A percentile compares a stretch with the other conserved stretches of the same genome.
These are phyloP conservation scores for Hippoglossus hippoglossus DNA, from an alignment of 2,797 vertebrate genomes.

Conservation along the genomic window DNA sequence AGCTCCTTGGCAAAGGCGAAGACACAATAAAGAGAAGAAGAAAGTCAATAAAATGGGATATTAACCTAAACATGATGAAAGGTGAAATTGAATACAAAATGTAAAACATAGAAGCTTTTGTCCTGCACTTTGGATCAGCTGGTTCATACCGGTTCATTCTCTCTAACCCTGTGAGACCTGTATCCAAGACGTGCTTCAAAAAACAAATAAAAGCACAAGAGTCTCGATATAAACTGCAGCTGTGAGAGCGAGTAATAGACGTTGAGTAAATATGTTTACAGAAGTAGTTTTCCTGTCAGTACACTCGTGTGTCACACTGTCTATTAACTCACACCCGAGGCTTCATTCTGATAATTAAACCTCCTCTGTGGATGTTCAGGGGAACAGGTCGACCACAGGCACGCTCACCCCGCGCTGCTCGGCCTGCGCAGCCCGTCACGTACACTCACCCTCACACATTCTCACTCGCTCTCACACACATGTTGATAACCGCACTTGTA, in stretches of 20 bases:
- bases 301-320: conserved; percentile 22
- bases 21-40: no score
- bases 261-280: conserved; percentile 1
- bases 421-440: conserved; percentile 53
- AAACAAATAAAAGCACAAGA: no score
- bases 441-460: conserved; percentile 73
- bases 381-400: conserved; percentile 69
- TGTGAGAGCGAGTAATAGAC: background rate
- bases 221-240: background rate
- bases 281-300: conserved; percentile 23
- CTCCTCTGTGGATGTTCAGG: conserved; percentile 49
- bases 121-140: no score
- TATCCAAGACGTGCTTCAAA: no score
- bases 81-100: no score
- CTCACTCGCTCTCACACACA: conserved; percentile 75
- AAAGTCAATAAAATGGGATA: no score
- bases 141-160: no score
- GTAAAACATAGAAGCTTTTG: no score
- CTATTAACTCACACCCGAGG: conserved; percentile 24
- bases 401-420: conserved; percentile 35
- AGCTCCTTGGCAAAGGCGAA: no score
- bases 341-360: conserved; percentile 53
- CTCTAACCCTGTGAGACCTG: no score
- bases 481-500: conserved; percentile 80
- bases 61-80: no score